Evolutionary conservation across 2,888 invertebrate genomes (phyloP).

Genomic region (Tenthredo scrophulariae): DNA sequence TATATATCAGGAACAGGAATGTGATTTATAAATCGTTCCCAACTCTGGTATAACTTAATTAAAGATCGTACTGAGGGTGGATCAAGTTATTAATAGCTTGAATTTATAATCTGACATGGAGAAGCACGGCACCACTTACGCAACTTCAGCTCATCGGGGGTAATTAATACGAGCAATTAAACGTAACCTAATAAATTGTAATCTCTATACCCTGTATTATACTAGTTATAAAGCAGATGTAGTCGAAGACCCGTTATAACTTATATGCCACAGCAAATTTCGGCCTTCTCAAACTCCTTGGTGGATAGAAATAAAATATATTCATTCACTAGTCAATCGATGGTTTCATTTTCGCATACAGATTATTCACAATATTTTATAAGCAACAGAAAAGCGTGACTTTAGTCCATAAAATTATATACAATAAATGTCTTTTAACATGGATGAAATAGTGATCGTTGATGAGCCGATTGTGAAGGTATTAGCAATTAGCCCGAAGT

Average conservation of each 20-base stretch:
- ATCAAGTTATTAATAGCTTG: slow-evolving; percentile 48
- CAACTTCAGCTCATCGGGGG: slow-evolving; percentile 53
- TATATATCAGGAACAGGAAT: neutral
- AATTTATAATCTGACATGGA: slow-evolving; percentile 58
- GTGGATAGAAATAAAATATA: neutral
- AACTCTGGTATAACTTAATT: slow-evolving; percentile 28
- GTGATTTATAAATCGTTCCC: slow-evolving; percentile 25
- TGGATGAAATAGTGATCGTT: neutral
- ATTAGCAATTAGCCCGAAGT: neutral
- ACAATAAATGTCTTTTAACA: neutral
- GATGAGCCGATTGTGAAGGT: neutral
- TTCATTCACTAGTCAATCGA: neutral
- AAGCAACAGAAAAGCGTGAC: neutral
- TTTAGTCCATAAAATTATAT: neutral
- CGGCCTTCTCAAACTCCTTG: neutral
- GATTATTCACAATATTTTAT: neutral
- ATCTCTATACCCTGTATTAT: slow-evolving; percentile 20
- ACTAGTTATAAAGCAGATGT: slow-evolving; percentile 1
- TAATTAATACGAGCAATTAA: slow-evolving; percentile 63
- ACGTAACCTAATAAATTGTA: slow-evolving; percentile 60
- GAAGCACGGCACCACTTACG: slow-evolving; percentile 43
- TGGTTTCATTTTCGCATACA: neutral
- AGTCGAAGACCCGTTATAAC: slow-evolving; percentile 2
- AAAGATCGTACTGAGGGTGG: slow-evolving; percentile 28
- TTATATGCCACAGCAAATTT: slow-evolving; percentile 1